Conservation (phyloP, 1,140 invertebrate genomes). For the Drosophila athabasca region DNA sequence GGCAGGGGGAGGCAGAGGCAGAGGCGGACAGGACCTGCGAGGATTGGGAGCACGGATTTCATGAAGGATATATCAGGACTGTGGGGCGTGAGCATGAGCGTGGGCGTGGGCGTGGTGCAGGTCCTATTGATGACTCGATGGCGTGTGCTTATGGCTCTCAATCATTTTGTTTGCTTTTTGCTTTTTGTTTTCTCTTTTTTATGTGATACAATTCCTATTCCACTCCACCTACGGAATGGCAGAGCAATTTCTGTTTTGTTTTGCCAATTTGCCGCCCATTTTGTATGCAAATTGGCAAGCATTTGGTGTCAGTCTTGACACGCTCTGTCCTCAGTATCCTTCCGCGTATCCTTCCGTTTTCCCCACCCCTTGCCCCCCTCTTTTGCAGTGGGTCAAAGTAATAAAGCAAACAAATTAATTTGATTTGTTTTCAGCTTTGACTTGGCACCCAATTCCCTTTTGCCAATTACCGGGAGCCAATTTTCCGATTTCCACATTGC, state of each 20-base stretch:
- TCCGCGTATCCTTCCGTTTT: not conserved
- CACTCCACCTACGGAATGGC: constrained; percentile 11
- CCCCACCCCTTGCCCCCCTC: too few species aligned
- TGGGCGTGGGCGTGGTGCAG: constrained; percentile 4
- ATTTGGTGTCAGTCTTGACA: constrained; percentile 56
- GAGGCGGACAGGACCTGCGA: not conserved
- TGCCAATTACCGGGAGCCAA: constrained; percentile 8
- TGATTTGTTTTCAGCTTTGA: constrained; percentile 34
- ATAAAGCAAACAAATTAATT: constrained; percentile 55
- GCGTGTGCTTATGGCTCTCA: constrained; percentile 50
- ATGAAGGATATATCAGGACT: too few species aligned
- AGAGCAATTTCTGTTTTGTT: constrained; percentile 54
- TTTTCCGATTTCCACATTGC: constrained; percentile 11
- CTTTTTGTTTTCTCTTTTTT: constrained; percentile 7
- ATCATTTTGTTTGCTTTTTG: constrained; percentile 28
- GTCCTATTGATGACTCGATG: constrained; percentile 46
- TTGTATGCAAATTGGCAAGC: constrained; percentile 66
- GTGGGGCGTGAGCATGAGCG: not conserved
- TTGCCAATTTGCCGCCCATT: constrained; percentile 54
- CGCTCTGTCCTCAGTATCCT: constrained; percentile 11
- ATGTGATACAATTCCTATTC: constrained; percentile 21
- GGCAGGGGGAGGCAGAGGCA: not conserved
- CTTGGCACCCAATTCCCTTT: constrained; percentile 15
- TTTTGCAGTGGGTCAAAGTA: constrained; percentile 64
- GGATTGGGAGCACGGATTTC: not conserved